These are phyloP conservation scores for Tyria jacobaeae DNA, from an alignment of 2,888 invertebrate species.

Conservation along the genomic window DNA sequence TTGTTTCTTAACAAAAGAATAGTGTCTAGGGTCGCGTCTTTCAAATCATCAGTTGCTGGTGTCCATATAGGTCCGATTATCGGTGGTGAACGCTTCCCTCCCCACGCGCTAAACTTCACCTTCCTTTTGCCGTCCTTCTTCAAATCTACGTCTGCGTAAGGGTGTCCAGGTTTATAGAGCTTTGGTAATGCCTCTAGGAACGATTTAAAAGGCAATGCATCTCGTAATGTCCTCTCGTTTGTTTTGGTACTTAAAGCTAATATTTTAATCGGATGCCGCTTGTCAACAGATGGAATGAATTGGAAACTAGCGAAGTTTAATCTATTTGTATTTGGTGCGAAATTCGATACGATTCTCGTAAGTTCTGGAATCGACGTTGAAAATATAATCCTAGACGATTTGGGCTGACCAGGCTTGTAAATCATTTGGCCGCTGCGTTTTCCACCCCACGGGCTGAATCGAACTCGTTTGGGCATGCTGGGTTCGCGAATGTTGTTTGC, in stretches of 20 bases:
- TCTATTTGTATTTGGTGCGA: slow-evolving; percentile 59
- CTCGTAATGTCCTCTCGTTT: slow-evolving; percentile 61
- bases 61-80: slow-evolving; percentile 84
- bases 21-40: slow-evolving; percentile 69
- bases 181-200: slow-evolving; percentile 68
- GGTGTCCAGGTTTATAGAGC: slow-evolving; percentile 74
- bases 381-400: slow-evolving; percentile 72
- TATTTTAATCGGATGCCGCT: slow-evolving; percentile 73
- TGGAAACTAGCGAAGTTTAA: slow-evolving; percentile 68
- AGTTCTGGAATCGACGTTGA: slow-evolving; percentile 73
- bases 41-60: slow-evolving; percentile 64
- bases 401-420: slow-evolving; percentile 70
- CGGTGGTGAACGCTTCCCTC: slow-evolving; percentile 79
- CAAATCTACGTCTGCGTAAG: slow-evolving; percentile 72
- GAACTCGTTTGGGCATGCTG: slow-evolving; percentile 80
- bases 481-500: slow-evolving; percentile 69
- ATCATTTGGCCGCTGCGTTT: slow-evolving; percentile 78
- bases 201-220: slow-evolving; percentile 71
- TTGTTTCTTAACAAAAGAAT: slow-evolving; percentile 70
- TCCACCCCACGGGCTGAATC: slow-evolving; percentile 83
- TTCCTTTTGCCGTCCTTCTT: slow-evolving; percentile 82
- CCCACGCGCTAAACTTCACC: slow-evolving; percentile 83
- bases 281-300: slow-evolving; percentile 68
- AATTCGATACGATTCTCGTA: slow-evolving; percentile 71
- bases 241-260: slow-evolving; percentile 66